Percentiles rank a stretch among this genome's conserved stretches.
These are phyloP conservation scores for Hylaea fasciaria DNA, from an alignment of 2,888 invertebrate genomes.

Conservation along the genomic window DNA sequence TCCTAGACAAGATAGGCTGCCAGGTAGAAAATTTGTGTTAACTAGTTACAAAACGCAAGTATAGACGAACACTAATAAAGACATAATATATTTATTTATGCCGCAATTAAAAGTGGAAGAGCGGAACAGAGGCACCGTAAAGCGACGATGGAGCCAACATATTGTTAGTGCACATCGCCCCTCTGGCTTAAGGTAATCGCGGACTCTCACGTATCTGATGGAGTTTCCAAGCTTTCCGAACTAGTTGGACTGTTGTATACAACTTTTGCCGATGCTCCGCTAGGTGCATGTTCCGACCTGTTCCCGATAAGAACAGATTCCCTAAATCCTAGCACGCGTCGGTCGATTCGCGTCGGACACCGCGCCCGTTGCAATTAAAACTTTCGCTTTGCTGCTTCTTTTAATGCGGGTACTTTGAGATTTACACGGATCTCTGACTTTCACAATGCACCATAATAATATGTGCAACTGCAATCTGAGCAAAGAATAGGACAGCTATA, in stretches of 20 bases:
- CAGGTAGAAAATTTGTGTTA: too few relatives aligned
- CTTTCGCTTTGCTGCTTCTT: conserved; percentile 53
- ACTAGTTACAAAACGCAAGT: too few relatives aligned
- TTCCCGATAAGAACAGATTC: conserved; percentile 74
- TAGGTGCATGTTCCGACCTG: conserved; percentile 71
- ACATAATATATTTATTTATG: too few relatives aligned
- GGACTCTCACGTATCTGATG: conserved; percentile 79
- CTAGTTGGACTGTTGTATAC: conserved; percentile 79
- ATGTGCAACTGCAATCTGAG: not conserved
- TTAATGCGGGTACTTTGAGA: conserved; percentile 30
- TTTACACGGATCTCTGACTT: conserved; percentile 11
- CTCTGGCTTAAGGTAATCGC: conserved; percentile 69
- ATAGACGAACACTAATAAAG: too few relatives aligned
- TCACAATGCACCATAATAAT: not conserved
- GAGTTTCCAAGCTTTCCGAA: conserved; percentile 81
- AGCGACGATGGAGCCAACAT: conserved; percentile 37
- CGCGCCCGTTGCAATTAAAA: conserved; percentile 71
- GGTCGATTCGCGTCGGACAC: conserved; percentile 54
- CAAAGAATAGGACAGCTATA: not conserved
- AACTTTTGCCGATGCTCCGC: conserved; percentile 73
- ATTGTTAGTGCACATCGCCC: conserved; percentile 54
- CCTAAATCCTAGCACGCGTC: conserved; percentile 72
- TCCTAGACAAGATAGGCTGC: too few relatives aligned
- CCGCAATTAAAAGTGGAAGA: too few relatives aligned
- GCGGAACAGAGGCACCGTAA: not conserved